Base-by-base conservation (phyloP, 2,113 vertebrate species). In the Nettapus auritus region DNA sequence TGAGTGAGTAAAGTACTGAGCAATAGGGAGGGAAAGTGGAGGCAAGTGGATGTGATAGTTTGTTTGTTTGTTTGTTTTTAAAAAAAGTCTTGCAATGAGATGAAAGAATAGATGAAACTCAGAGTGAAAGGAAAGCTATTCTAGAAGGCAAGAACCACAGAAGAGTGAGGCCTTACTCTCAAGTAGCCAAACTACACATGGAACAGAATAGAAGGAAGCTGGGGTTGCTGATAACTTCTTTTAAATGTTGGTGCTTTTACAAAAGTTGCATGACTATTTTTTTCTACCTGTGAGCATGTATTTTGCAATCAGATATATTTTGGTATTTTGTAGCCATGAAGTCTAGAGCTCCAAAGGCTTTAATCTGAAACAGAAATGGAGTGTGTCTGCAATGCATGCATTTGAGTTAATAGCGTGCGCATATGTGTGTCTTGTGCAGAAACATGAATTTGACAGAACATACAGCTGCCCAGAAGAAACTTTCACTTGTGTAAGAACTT, bases 381-480 rank as follows among this genome's bases (percentile, higher is more conserved):
- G 11, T 18, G 13, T 28, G 62, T 12, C 44, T 56, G 52, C 59
- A 53, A 1, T 14, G 20, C 36, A 52, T 80, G 33, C 5, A 1
- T 0, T 1, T 19, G 59, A 68, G 29, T n/a, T 62, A 20, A 40
- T 18, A 36, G 29, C 1, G 0, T 40, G 36, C 26, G 18, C 40
- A 44, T n/a, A 11, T 9, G n/a, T 22, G 33, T 19, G 38, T 13
- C 4, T 25, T 52, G 50, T 36, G 57, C 38, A 44, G 28, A 29
- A 50, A 10, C 19, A 18, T 11, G 44, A 75, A 34, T 20, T 33
- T 68, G 57, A n/a, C 2, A 0, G 2, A 57, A 40, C 12, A 10
- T 20, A 14, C 4, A 22, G 23, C n/a, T 87, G n/a, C 28, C 33
- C 48, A 66, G 52, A 66, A 62, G 62, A 84, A 70, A 42, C 29